Conservation (phyloP, 30 jellyfish, hydroid and myxozoan species). For the Nemopilema nomurai region DNA sequence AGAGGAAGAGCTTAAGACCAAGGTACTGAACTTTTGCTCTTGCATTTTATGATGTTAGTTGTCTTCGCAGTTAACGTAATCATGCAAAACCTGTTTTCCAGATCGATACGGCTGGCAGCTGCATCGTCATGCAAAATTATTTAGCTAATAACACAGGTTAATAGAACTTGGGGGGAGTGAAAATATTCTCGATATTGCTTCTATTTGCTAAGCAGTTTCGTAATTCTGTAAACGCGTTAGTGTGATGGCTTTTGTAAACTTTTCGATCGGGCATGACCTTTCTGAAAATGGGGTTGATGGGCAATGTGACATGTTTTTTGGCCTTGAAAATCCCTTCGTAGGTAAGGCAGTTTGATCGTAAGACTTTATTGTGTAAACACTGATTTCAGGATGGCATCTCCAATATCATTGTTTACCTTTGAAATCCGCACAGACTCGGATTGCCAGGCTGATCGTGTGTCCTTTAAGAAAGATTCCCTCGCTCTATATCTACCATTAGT, state of each 20-base stretch:
- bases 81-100: background rate
- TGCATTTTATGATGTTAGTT: background rate
- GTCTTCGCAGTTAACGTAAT: background rate
- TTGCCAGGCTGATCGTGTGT: no score
- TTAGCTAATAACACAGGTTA: background rate
- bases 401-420: background rate
- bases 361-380: background rate
- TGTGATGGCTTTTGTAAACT: no score
- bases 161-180: background rate
- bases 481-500: no score
- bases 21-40: slow-evolving; percentile 26
- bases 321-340: background rate
- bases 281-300: no score
- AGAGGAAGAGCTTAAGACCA: slow-evolving; percentile 48
- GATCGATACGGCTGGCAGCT: background rate
- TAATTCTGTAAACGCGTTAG: no score
- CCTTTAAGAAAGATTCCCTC: no score
- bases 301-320: background rate
- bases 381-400: background rate
- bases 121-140: background rate
- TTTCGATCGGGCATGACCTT: no score
- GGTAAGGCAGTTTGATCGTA: background rate
- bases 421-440: background rate
- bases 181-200: background rate
- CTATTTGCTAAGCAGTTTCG: no score